These are phyloP conservation scores for Magallana nippona DNA, from an alignment of 2,888 invertebrate genomes.

Conservation along the genomic window DNA sequence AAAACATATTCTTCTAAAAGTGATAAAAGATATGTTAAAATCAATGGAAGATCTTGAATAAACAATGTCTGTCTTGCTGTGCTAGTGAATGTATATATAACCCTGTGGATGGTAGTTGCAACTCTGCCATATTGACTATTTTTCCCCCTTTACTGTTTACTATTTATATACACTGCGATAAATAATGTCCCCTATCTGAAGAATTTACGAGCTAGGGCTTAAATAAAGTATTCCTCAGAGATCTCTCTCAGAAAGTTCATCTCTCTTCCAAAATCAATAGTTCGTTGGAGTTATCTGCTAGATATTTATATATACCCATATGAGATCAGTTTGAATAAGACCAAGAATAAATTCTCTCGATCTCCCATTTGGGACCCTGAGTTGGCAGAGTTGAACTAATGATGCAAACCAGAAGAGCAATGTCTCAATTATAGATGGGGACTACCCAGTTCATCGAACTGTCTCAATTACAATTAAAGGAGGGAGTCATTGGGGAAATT, in stretches of 20 bases:
- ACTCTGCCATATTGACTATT: background rate
- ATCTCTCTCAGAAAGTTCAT: conserved; percentile 20
- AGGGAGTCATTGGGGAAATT: background rate
- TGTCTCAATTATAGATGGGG: background rate
- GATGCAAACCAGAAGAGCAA: conserved; percentile 27
- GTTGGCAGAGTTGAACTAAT: conserved; percentile 18
- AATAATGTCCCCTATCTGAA: background rate
- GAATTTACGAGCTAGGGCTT: conserved; percentile 4
- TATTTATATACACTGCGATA: conserved; percentile 13
- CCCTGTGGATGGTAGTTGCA: conserved; percentile 19
- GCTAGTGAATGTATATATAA: conserved; percentile 13
- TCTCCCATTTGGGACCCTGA: background rate
- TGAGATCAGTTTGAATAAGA: background rate
- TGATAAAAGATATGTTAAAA: background rate
- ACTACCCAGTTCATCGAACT: background rate
- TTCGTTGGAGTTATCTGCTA: background rate
- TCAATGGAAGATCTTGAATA: conserved; percentile 13
- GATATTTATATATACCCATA: background rate
- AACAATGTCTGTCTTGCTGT: conserved; percentile 27
- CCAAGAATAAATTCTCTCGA: background rate
- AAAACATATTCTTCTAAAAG: background rate
- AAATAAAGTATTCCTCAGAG: conserved; percentile 6
- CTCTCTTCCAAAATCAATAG: conserved; percentile 11
- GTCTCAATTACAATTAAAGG: background rate
- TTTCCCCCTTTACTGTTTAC: background rate